Evolutionary conservation across 92 coral and sea anemone genomes (phyloP), one percentile per base, ranked within the genome.

Genomic region (Siderastrea siderea): DNA sequence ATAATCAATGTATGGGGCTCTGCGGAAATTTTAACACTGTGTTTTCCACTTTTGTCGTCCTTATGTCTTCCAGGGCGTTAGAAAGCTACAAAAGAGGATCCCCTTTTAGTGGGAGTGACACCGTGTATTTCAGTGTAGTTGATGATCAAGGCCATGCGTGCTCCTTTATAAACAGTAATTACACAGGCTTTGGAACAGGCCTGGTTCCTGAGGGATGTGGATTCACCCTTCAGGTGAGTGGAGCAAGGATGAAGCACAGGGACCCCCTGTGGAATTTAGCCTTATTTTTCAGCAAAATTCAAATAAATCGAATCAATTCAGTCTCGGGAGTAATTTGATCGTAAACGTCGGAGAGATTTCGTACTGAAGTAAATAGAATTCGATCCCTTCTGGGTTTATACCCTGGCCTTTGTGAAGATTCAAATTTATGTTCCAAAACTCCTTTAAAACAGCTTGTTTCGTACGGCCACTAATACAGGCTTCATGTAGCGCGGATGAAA

Each of bases 191-290:
- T 79, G 99, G 99, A 26, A 92, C 98, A 46, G 99, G 96, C 71
- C 79, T 97, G 67, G 98, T 97, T 59, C 99, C 99, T 16, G 80
- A 86, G 62, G 99, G 96, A 17, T 97, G 99, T 89, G 99, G 99
- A 1, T 97, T 97, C 43, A 94, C 98, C 75, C 89, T 97, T 43
- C 99, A 97, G 86, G 99, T 97, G 50, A 74, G 79, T 50, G 9
- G 1, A n/a, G 38, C 38, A 26, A 26, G 38, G 38, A 26, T 26
- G 38, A 26, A 26, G 2, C 26, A 7, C 9, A 65, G 61, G 61
- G 9, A 8, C 8, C 61, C 61, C 61, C 8, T 9, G 57, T 26
- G 38, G 38, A 26, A 26, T 26, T 26, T 26, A 26, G 38, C 38
- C 38, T 26, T 26, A 26, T 26, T 26, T 26, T 26, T 26, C 38